phyloP scores from a whole-genome alignment of 2,113 vertebrate species.

The Leucosticte australis region DNA sequence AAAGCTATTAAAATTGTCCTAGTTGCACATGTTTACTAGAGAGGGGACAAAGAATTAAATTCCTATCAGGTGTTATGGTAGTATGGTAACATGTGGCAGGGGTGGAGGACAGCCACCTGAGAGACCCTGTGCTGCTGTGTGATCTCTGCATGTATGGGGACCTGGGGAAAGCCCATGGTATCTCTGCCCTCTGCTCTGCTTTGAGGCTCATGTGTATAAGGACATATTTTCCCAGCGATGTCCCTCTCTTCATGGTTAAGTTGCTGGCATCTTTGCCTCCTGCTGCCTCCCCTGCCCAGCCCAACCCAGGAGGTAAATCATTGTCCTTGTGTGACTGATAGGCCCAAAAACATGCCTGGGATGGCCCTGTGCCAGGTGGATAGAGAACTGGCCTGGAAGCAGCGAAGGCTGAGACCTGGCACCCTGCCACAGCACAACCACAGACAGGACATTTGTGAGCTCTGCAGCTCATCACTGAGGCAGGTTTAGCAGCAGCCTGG shows the following conservation, averaged over 20 bases:
- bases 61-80: not conserved
- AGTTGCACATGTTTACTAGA: not conserved
- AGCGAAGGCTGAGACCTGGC: not conserved
- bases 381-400: not conserved
- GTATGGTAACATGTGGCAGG: not conserved
- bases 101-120: not conserved
- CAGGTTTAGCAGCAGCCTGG: not conserved
- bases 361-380: not conserved
- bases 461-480: not conserved
- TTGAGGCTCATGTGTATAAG: not conserved
- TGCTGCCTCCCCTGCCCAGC: not conserved
- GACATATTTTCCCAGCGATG: fast-evolving
- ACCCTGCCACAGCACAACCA: not conserved
- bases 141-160: not conserved
- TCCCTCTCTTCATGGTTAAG: not conserved
- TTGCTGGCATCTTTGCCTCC: not conserved
- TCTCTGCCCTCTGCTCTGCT: not conserved
- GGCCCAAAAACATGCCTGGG: not conserved
- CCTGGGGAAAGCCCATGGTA: not conserved
- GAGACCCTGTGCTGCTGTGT: not conserved
- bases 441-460: fast-evolving
- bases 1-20: not conserved
- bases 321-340: not conserved
- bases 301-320: not conserved
- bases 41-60: not conserved